Conservation (phyloP, 2,113 vertebrate species). For the Phodopus roborovskii region DNA sequence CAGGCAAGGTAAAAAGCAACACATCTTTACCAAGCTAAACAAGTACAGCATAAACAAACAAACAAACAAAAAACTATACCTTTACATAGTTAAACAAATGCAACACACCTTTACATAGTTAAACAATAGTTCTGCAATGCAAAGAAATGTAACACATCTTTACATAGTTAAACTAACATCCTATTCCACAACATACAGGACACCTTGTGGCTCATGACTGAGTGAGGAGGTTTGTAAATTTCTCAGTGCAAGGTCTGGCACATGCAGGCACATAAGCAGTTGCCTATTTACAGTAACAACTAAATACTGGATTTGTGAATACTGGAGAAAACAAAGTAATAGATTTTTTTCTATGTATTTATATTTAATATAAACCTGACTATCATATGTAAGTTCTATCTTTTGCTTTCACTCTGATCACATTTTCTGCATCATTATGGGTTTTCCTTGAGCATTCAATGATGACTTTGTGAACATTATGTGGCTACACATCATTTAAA, state of each 20-base stretch:
- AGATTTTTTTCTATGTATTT: not conserved
- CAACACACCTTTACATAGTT: not conserved
- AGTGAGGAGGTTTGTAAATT: not conserved
- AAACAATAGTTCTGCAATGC: no score
- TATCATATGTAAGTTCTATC: not conserved
- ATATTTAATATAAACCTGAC: not conserved
- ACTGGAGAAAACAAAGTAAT: not conserved
- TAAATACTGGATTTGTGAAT: not conserved
- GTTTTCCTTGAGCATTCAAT: not conserved
- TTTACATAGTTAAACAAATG: not conserved
- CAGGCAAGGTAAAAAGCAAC: not conserved
- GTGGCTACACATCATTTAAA: not conserved
- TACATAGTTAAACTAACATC: no score
- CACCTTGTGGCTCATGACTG: not conserved
- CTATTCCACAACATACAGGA: not conserved
- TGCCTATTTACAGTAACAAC: not conserved
- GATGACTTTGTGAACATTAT: not conserved
- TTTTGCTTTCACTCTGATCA: not conserved
- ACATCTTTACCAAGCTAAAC: not conserved
- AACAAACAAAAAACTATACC: not conserved
- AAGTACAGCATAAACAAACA: not conserved
- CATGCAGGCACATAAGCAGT: not conserved
- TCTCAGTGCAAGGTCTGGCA: not conserved
- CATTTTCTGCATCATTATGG: not conserved
- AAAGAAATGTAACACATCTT: not conserved